Evolutionary conservation across 2,888 invertebrate genomes (phyloP).

Genomic region (Heliconius sara): DNA sequence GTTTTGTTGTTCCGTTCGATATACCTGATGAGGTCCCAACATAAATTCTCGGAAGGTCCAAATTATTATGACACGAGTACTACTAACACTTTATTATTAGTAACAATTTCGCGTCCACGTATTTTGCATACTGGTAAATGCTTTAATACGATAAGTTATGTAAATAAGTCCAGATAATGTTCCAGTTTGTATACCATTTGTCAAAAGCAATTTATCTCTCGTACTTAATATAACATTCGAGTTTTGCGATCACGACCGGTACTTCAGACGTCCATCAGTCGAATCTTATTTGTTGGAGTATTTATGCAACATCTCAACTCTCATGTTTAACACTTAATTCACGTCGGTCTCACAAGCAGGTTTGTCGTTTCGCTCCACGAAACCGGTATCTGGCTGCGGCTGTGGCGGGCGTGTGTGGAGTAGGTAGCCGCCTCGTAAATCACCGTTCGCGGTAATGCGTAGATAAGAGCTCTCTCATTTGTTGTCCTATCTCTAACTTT

Average conservation of each 20-base stretch:
- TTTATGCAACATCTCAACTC: slow-evolving; percentile 69
- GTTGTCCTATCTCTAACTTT: slow-evolving; percentile 82
- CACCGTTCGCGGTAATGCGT: slow-evolving; percentile 78
- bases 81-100: slow-evolving; percentile 15
- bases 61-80: slow-evolving; percentile 18
- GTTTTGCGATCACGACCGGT: slow-evolving; percentile 39
- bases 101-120: slow-evolving; percentile 28
- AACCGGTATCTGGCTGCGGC: slow-evolving; percentile 61
- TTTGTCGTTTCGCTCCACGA: slow-evolving; percentile 66
- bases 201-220: slow-evolving; percentile 42
- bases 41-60: slow-evolving; percentile 41
- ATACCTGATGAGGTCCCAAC: slow-evolving; percentile 38
- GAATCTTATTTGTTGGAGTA: slow-evolving; percentile 56
- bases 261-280: slow-evolving; percentile 57
- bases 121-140: slow-evolving; percentile 31
- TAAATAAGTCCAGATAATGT: slow-evolving; percentile 27
- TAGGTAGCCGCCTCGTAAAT: slow-evolving; percentile 76
- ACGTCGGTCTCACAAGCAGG: slow-evolving; percentile 71
- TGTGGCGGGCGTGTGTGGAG: slow-evolving; percentile 52
- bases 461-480: slow-evolving; percentile 82
- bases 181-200: slow-evolving; percentile 38
- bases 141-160: slow-evolving; percentile 29
- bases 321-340: slow-evolving; percentile 74
- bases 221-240: neutral
- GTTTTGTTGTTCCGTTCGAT: slow-evolving; percentile 23